Percentiles rank a stretch among this genome's conserved stretches.
Conservation (phyloP, 2,113 vertebrate species). For the Capreolus pygargus region DNA sequence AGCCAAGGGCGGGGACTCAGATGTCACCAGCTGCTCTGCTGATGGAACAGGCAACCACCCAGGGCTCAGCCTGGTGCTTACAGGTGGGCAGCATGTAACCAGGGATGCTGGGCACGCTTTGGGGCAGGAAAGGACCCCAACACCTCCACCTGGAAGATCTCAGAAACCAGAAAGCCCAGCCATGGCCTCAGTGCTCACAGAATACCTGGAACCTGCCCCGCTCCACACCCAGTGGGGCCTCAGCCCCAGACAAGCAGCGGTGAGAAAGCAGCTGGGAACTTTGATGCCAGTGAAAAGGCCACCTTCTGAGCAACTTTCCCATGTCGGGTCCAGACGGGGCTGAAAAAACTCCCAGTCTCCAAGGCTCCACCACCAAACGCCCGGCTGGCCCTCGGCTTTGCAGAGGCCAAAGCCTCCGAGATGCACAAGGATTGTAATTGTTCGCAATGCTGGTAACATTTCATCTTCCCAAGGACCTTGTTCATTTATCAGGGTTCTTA, state of each 20-base stretch:
- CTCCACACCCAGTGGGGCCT: not conserved
- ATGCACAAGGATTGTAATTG: slow-evolving; percentile 73
- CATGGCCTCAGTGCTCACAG: not conserved
- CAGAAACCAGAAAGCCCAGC: not conserved
- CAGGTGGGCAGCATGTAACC: not conserved
- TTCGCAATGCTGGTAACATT: slow-evolving; percentile 65
- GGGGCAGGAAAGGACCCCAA: not conserved
- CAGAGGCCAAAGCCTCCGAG: slow-evolving; percentile 48
- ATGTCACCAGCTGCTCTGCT: not conserved
- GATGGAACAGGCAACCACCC: not conserved
- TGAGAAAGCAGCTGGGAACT: not conserved
- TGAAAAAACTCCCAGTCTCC: slow-evolving; percentile 27
- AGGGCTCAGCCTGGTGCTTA: not conserved
- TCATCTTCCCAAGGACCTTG: slow-evolving; percentile 75
- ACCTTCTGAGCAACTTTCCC: slow-evolving; percentile 55
- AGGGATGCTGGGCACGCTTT: not conserved
- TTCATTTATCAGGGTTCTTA: slow-evolving; percentile 76
- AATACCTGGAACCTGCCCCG: not conserved
- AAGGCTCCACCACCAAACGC: slow-evolving; percentile 43
- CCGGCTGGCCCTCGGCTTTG: not conserved
- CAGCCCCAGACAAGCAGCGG: not conserved
- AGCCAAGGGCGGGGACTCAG: rapidly evolving
- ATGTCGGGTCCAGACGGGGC: slow-evolving; percentile 28
- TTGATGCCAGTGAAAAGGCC: slow-evolving; percentile 1
- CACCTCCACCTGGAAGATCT: not conserved